Conservation (phyloP, 2,113 vertebrate species). For the Columba livia region DNA sequence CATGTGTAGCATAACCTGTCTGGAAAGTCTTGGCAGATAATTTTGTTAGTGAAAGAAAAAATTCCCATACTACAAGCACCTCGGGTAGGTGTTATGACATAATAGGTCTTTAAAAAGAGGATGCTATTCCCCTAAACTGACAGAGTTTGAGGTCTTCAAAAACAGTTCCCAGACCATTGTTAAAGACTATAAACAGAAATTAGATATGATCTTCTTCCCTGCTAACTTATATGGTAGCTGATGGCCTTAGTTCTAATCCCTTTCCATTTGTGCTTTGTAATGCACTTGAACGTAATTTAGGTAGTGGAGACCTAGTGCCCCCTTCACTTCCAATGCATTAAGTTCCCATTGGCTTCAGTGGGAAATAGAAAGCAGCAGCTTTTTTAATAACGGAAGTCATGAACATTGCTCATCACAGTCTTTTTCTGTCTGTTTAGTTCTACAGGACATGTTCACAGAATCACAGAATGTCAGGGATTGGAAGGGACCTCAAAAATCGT, state of each 20-base stretch:
- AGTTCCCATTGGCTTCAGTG: not conserved
- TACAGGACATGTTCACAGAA: not conserved
- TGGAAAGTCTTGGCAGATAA: not conserved
- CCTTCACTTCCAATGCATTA: not conserved
- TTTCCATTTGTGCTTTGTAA: not conserved
- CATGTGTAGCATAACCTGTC: accelerated
- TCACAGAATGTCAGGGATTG: too few relatives aligned
- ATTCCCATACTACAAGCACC: not conserved
- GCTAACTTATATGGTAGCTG: not conserved
- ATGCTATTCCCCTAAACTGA: not conserved
- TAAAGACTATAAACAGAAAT: not conserved
- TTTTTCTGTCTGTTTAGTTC: not conserved
- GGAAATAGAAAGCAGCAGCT: not conserved
- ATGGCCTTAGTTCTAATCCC: not conserved
- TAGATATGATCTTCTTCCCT: not conserved
- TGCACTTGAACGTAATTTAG: not conserved
- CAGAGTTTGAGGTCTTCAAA: not conserved
- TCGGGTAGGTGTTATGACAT: not conserved
- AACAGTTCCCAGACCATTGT: not conserved
- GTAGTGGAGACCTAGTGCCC: not conserved
- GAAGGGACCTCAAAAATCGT: too few relatives aligned
- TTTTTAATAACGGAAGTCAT: not conserved
- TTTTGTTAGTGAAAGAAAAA: not conserved
- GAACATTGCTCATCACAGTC: not conserved
- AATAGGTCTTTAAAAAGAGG: not conserved